Conservation (phyloP, 2,113 vertebrate species). For the Cynopterus brachyotis region DNA sequence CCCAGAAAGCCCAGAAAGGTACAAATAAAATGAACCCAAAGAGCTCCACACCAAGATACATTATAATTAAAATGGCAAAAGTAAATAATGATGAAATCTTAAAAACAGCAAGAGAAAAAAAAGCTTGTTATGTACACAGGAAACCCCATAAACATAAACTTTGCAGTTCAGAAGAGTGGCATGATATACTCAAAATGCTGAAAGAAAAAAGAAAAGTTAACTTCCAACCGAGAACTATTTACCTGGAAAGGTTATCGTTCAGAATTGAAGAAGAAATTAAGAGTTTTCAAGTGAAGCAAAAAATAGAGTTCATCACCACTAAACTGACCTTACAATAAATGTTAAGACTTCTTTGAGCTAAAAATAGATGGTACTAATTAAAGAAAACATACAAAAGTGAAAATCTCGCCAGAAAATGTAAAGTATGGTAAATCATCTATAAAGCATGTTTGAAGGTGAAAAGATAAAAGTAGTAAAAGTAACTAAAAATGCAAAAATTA, state of each 20-base stretch:
- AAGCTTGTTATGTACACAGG: background rate
- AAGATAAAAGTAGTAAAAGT: too few relatives aligned
- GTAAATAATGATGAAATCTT: background rate
- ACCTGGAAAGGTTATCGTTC: too few relatives aligned
- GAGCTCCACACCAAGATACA: background rate
- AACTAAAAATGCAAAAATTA: too few relatives aligned
- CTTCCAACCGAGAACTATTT: too few relatives aligned
- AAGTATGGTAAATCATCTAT: background rate
- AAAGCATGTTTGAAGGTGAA: too few relatives aligned
- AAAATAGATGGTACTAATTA: background rate
- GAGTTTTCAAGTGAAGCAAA: too few relatives aligned
- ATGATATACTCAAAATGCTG: background rate
- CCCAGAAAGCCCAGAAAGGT: background rate
- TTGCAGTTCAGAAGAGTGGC: background rate
- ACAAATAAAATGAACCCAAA: background rate
- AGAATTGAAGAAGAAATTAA: too few relatives aligned
- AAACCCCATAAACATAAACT: background rate
- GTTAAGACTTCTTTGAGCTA: background rate
- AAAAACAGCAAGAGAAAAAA: background rate
- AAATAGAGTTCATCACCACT: background rate
- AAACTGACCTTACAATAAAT: background rate
- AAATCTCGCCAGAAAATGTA: background rate
- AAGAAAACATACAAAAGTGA: background rate
- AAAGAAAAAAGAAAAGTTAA: too few relatives aligned
- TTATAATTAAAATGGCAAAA: background rate